Percentiles rank a stretch among this genome's conserved stretches.
Evolutionary conservation across 2,113 vertebrate genomes (phyloP).

Genomic region (Amphiprion percula): DNA sequence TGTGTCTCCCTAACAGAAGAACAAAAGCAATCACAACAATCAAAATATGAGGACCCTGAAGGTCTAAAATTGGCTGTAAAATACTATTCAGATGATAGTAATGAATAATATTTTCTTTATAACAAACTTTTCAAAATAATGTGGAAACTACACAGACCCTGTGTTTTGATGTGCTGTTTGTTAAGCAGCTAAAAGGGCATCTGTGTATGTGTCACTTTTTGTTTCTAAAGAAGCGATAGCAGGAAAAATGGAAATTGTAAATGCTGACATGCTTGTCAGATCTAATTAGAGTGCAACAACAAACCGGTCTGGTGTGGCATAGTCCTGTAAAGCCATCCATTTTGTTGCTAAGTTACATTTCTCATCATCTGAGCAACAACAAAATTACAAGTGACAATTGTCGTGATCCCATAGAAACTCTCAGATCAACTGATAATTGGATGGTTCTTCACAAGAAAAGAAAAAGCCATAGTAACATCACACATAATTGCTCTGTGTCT

Average conservation of each 20-base stretch:
- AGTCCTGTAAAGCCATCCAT: constrained; percentile 53
- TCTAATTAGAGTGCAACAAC: constrained; percentile 59
- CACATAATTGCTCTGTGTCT: constrained; percentile 70
- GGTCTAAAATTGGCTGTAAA: no score
- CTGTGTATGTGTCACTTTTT: constrained; percentile 28
- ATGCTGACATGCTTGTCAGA: constrained; percentile 58
- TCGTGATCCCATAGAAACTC: constrained; percentile 69
- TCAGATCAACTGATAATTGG: constrained; percentile 76
- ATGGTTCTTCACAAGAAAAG: constrained; percentile 63
- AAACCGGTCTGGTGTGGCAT: constrained; percentile 47
- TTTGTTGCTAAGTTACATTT: constrained; percentile 73
- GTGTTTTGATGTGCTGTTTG: constrained; percentile 13
- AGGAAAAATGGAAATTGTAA: constrained; percentile 40
- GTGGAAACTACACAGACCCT: background rate
- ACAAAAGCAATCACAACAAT: no score
- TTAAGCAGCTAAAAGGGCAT: constrained; percentile 23
- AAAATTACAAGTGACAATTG: constrained; percentile 79
- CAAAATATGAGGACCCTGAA: no score
- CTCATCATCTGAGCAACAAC: constrained; percentile 58
- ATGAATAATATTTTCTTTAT: no score
- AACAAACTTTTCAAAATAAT: background rate
- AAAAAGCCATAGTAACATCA: constrained; percentile 71
- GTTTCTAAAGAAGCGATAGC: constrained; percentile 41
- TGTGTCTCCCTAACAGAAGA: no score
- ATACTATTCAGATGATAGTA: no score